Evolutionary conservation across 2,113 vertebrate species (phyloP).

Genomic region (Lucifuga dentata): DNA sequence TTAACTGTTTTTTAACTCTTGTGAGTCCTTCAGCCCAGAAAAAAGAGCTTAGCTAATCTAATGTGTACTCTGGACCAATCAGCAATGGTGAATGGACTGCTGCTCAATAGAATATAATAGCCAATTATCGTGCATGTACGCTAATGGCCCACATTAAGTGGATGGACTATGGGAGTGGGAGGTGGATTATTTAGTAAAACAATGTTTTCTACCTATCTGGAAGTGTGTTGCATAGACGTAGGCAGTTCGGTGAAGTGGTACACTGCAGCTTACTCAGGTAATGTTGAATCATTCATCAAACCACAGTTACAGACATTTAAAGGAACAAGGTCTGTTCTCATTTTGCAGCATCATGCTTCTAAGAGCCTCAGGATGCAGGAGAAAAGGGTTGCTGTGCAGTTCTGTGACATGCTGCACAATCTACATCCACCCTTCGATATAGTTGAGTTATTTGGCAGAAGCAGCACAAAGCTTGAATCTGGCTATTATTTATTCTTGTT

Average conservation of each 20-base stretch:
- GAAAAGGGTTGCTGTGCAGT: not conserved
- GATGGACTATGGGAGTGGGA: constrained; percentile 43
- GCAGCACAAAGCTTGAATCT: not conserved
- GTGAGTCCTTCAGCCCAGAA: constrained; percentile 16
- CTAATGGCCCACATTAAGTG: constrained; percentile 75
- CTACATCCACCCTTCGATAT: too few relatives aligned
- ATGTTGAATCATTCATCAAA: constrained; percentile 55
- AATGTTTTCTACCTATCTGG: constrained; percentile 44
- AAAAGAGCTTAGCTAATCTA: constrained; percentile 47
- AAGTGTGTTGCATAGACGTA: constrained; percentile 13
- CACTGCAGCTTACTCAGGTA: constrained; percentile 15
- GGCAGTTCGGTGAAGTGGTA: constrained; percentile 20
- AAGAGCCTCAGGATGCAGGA: not conserved
- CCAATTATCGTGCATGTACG: constrained; percentile 70
- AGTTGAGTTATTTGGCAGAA: not conserved
- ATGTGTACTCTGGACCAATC: constrained; percentile 55
- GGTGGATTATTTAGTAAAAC: constrained; percentile 61
- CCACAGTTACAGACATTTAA: constrained; percentile 27
- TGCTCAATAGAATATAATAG: constrained; percentile 71
- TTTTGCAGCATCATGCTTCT: constrained; percentile 28
- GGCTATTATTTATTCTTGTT: constrained; percentile 12
- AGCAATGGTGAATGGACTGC: constrained; percentile 54
- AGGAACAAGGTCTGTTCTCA: constrained; percentile 6
- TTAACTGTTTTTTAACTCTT: constrained; percentile 50
- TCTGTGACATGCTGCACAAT: constrained; percentile 2